Conservation (phyloP, 2,113 vertebrate genomes). For the Gymnorhina tibicen region DNA sequence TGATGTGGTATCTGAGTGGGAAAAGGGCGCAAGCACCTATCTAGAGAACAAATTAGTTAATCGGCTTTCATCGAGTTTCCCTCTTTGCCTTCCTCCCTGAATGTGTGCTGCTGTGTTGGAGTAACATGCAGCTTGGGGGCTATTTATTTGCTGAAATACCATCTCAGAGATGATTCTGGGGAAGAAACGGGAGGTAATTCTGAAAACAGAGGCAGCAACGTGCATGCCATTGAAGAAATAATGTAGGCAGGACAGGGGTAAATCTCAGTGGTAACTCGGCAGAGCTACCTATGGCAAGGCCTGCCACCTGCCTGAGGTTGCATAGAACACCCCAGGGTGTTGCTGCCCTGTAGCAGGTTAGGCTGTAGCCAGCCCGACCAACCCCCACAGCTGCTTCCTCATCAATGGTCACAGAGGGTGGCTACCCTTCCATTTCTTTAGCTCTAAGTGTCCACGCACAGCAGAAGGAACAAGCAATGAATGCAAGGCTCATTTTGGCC, state of each 20-base stretch:
- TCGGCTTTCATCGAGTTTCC: background rate
- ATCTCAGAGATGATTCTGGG: background rate
- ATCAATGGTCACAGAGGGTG: background rate
- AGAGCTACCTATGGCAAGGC: background rate
- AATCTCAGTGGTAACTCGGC: background rate
- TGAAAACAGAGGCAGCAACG: background rate
- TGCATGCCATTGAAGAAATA: background rate
- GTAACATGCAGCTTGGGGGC: background rate
- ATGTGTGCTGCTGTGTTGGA: background rate
- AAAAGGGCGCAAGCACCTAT: background rate
- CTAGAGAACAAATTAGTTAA: background rate
- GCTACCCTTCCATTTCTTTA: background rate
- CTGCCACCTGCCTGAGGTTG: background rate
- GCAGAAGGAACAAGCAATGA: background rate
- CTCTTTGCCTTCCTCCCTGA: background rate
- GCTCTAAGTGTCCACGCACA: background rate
- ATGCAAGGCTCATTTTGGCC: background rate
- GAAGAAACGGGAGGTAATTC: background rate
- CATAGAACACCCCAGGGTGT: rapidly evolving
- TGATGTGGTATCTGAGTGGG: background rate
- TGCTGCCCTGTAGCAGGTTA: background rate
- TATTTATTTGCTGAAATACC: background rate
- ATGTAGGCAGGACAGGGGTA: rapidly evolving
- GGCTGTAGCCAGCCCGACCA: rapidly evolving
- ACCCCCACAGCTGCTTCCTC: background rate